A percentile compares a stretch with the other conserved stretches of the same genome.
Evolutionary conservation across 2,113 vertebrate species (phyloP).

Genomic region (Pseudonaja textilis): DNA sequence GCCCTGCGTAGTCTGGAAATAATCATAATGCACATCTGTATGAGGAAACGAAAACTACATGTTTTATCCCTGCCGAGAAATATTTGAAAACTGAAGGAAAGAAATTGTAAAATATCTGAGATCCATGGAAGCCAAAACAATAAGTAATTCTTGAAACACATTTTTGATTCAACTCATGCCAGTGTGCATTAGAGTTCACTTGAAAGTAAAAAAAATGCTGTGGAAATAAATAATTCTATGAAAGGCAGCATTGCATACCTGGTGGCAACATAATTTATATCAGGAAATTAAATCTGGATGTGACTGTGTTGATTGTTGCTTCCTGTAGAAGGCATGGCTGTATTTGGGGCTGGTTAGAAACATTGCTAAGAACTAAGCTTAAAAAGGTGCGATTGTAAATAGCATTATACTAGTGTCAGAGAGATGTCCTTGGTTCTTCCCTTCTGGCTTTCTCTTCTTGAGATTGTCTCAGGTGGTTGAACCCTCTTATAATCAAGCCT

Average conservation of each 20-base stretch:
- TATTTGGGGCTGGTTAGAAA: background rate
- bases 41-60: background rate
- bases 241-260: background rate
- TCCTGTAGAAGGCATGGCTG: background rate
- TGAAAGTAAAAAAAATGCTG: background rate
- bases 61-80: background rate
- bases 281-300: background rate
- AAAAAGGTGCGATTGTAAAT: background rate
- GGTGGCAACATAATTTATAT: background rate
- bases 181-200: background rate
- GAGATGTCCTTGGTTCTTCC: background rate
- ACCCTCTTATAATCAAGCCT: background rate
- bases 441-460: too few species aligned
- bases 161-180: background rate
- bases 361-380: background rate
- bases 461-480: background rate
- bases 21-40: too few species aligned
- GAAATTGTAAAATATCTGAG: background rate
- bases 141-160: background rate
- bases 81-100: background rate
- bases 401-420: background rate
- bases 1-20: background rate
- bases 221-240: background rate
- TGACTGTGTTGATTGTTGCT: background rate
- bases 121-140: background rate